Evolutionary conservation across 1,140 invertebrate genomes (phyloP), one percentile per base, ranked within the genome.

Genomic region (Drosophila subpulchrella): DNA sequence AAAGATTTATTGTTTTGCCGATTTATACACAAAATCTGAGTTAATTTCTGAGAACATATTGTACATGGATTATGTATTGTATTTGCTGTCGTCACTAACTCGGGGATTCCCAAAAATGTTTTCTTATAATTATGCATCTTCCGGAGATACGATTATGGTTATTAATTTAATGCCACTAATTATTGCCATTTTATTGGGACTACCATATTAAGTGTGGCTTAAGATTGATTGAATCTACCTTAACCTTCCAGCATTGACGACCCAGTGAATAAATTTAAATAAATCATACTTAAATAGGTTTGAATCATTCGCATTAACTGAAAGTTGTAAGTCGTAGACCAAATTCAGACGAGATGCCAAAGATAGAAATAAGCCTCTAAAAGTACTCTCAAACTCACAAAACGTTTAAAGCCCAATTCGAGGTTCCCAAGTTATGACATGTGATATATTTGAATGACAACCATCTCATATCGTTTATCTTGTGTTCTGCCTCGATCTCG

Each of bases 61-160:
- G 1, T 5, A 41, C 57, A 67, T 36, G 1, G 46, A 48, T 32
- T 62, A 63, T 13, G 46, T 41, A 50, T 65, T 65, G 17, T 1
- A 10, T 20, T 27, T 68, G 63, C 59, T 67, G 63, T 67, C 59
- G 59, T 67, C 63, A 65, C 60, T 41, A 65, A 36, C 6, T 7
- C 10, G 46, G 62, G 63, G 39, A 68, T 46, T 24, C 48, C 66
- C 62, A 17, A 0, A 47, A 39, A 41, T 34, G n/a, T 67, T 47
- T 68, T 65, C 30, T 36, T 38, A 68, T 68, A 68, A 66, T 68
- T 68, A 67, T 67, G 59, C 63, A 65, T 48, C 65, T 17, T 46
- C 7, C 15, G n/a, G 42, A 46, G 10, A 20, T 46, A 20, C 17
- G 42, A 46, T 20, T 46, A 42, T 27, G 30, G 36, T 65, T 67